phyloP scores from a whole-genome alignment of 2,888 invertebrate species.

The Machimus atricapillus region DNA sequence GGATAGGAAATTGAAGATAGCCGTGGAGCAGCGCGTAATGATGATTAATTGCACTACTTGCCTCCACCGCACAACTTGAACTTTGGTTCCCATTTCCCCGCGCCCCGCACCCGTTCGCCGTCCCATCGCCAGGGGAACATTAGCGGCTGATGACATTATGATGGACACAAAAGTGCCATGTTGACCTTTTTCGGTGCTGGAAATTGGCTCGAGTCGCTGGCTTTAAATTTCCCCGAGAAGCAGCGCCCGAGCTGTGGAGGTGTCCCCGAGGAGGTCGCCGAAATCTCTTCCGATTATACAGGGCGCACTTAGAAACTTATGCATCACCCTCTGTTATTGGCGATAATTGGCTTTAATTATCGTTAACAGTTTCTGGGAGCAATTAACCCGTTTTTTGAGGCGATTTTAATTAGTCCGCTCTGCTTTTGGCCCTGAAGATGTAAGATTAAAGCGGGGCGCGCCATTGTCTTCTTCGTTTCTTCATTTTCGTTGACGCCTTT shows the following conservation, averaged over 20 bases:
- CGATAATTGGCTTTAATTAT: slow-evolving; percentile 12
- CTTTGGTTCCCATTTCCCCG: neutral
- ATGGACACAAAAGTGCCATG: neutral
- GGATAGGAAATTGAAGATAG: slow-evolving; percentile 27
- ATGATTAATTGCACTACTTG: slow-evolving; percentile 35
- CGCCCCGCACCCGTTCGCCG: neutral
- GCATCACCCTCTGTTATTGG: neutral
- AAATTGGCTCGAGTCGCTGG: neutral
- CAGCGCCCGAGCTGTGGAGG: neutral
- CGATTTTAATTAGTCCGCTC: neutral
- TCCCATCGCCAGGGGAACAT: neutral
- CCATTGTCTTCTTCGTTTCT: neutral
- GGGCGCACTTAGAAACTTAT: neutral
- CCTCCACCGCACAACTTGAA: slow-evolving; percentile 2
- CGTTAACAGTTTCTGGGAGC: neutral
- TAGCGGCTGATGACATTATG: neutral
- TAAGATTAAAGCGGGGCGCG: neutral
- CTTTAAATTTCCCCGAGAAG: neutral
- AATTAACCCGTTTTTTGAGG: slow-evolving; percentile 17
- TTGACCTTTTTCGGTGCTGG: slow-evolving; percentile 5
- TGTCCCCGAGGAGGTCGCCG: neutral
- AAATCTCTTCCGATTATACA: slow-evolving; percentile 2
- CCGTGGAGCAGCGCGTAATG: slow-evolving; percentile 20
- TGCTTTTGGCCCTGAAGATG: neutral
- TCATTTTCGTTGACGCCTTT: neutral